Conservation (phyloP, 2,888 invertebrate species). For the Globia sparganii region DNA sequence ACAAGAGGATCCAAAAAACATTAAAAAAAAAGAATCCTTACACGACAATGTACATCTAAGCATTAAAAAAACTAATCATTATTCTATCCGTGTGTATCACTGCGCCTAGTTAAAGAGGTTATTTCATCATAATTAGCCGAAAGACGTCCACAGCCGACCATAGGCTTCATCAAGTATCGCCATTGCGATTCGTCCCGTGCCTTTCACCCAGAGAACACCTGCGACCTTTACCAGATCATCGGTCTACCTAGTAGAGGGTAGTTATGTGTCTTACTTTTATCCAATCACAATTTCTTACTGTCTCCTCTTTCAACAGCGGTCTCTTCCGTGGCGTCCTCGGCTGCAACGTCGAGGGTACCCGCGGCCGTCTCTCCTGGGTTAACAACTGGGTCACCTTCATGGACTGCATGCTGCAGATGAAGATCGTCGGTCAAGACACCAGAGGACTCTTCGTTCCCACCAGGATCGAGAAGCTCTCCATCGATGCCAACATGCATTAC, state of each 20-base stretch:
- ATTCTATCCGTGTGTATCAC: neutral
- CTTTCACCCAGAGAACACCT: neutral
- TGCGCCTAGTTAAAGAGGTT: neutral
- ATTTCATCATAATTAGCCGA: neutral
- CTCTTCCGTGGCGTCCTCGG: constrained; percentile 91
- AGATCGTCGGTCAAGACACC: constrained; percentile 92
- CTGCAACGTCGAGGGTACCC: constrained; percentile 88
- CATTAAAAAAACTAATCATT: neutral
- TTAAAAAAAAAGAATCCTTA: neutral
- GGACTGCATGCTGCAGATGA: constrained; percentile 96
- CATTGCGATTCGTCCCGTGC: neutral
- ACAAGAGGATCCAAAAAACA: neutral
- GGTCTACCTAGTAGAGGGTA: neutral
- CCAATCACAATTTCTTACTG: neutral
- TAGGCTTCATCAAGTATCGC: neutral
- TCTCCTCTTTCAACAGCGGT: constrained; percentile 77
- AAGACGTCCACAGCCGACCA: neutral
- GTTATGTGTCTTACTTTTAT: neutral
- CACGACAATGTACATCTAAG: neutral
- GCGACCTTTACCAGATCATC: neutral
- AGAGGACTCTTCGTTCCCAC: constrained; percentile 94
- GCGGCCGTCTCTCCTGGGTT: constrained; percentile 92
- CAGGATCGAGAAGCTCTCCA: constrained; percentile 92
- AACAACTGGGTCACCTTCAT: constrained; percentile 97
- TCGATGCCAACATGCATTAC: constrained; percentile 92